Conservation (phyloP, 2,888 invertebrate species). For the Epinotia nisella region DNA sequence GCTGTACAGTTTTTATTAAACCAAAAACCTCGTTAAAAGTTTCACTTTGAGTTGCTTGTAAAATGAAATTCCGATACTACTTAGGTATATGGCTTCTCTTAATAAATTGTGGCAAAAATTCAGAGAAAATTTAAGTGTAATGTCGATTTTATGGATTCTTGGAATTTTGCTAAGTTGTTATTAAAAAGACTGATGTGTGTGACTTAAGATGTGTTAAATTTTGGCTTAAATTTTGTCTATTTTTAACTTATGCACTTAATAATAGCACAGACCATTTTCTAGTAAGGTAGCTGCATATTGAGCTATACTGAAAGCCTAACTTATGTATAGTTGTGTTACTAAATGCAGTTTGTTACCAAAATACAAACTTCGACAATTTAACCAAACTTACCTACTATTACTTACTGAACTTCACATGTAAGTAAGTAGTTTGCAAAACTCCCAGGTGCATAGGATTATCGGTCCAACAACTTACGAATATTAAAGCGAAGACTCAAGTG, state of each 20-base stretch:
- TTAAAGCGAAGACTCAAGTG: slow-evolving; percentile 2
- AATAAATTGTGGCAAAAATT: slow-evolving; percentile 12
- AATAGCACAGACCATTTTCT: not conserved
- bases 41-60: slow-evolving; percentile 23
- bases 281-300: no score
- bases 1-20: slow-evolving; percentile 34
- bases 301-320: not conserved
- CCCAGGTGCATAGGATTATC: not conserved
- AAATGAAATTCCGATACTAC: slow-evolving; percentile 14
- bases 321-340: not conserved
- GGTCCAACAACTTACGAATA: not conserved
- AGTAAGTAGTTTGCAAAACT: not conserved
- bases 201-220: no score
- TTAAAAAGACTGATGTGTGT: no score
- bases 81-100: slow-evolving; percentile 30
- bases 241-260: no score
- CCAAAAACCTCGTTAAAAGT: slow-evolving; percentile 41
- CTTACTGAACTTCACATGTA: not conserved
- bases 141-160: not conserved
- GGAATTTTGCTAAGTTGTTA: no score
- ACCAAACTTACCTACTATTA: not conserved
- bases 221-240: no score
- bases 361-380: not conserved
- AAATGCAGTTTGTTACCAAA: not conserved
- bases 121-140: not conserved